These are phyloP conservation scores for Myanophis thanlyinensis DNA, from an alignment of 2,113 vertebrate genomes.

Conservation along the genomic window DNA sequence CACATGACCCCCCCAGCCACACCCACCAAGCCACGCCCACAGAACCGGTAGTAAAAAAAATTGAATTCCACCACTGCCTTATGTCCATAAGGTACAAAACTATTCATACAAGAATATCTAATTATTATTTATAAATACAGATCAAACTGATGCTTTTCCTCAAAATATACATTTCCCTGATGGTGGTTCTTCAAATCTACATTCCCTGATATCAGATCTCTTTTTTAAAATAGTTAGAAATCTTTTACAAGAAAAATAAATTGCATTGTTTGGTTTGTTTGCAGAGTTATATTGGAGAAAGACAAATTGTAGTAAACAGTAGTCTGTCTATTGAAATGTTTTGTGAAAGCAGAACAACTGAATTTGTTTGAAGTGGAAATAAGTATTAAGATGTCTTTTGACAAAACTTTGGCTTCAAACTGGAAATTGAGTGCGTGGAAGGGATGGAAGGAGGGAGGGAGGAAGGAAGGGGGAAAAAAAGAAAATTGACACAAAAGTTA, in stretches of 20 bases:
- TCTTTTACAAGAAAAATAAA: neutral
- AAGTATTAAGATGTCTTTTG: neutral
- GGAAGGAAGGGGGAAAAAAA: neutral
- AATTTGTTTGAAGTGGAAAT: neutral
- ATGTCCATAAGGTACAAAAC: neutral
- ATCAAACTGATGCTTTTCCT: neutral
- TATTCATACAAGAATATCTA: neutral
- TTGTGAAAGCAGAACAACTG: neutral
- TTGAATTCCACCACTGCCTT: too few species aligned
- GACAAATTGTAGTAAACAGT: neutral
- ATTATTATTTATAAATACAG: neutral
- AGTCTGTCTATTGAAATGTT: neutral
- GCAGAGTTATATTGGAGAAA: neutral
- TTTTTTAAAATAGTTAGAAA: neutral
- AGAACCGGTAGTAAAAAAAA: too few species aligned
- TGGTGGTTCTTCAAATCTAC: neutral
- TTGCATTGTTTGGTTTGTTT: neutral
- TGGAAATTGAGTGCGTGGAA: neutral
- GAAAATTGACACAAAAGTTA: neutral
- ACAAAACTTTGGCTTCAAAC: neutral
- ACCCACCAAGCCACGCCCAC: too few species aligned
- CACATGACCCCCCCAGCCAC: too few species aligned
- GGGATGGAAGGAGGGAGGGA: neutral
- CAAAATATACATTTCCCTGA: neutral
- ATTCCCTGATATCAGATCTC: neutral